Base-by-base conservation (phyloP, 2,797 vertebrate species). In the Poecilia gillii region DNA sequence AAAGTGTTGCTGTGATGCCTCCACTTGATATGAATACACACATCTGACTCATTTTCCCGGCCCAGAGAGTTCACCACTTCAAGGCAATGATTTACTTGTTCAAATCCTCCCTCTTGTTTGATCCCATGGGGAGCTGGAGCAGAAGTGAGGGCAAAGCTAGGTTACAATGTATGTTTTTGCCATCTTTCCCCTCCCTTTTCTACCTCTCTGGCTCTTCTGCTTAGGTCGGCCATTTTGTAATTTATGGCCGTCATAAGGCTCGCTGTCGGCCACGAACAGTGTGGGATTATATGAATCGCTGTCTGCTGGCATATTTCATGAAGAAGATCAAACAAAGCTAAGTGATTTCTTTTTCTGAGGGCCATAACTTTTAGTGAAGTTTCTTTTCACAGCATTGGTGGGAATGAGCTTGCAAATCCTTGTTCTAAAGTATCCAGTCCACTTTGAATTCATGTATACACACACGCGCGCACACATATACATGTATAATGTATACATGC, bases 81-180 rank as follows among this genome's bases (percentile, higher is more conserved):
- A 90, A 92, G 90, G 88, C 89, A 92, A 92, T 93, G 91, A 94
- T 94, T 94, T 91, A 92, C 91, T 91, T 20, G 78, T 88, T 82
- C 88, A 91, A 92, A 90, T 92, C 91, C 92, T 93, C 90, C 92
- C 90, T 88, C 87, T 85, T 86, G 90, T 93, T 94, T 93, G 93
- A 94, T 94, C 93, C 91, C 88, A 79, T 66, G 85, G 85, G 87
- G 90, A 90, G 89, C 83, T 78, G 88, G 84, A 87, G 90, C 75
- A 87, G 84, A 73, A 85, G 88, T 49, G 85, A 87, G 89, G 89
- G 88, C 76, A 88, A 89, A 77, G 87, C 90, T 85, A 81, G 90
- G 90, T 90, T 90, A 91, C 88, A 80, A 87, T 86, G 90, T 92
- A 87, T 92, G 87, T 93, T 91, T 92, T 92, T 89, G 76, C 88